Evolutionary conservation across 2,797 vertebrate genomes (phyloP).

Genomic region (Amniataba percoides): DNA sequence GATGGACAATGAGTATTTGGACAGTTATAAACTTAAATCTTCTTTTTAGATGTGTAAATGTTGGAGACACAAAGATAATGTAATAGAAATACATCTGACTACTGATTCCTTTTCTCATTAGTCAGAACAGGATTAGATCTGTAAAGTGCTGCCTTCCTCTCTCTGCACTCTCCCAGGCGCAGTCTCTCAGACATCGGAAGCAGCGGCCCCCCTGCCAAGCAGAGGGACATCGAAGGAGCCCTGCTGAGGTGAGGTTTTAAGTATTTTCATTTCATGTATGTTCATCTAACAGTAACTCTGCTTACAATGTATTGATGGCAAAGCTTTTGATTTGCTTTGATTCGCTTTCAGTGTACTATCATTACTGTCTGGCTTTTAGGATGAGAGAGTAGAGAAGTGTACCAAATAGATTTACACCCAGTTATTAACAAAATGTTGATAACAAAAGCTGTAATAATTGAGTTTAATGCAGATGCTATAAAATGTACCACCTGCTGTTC

Average conservation of each 20-base stretch:
- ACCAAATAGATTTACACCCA: not conserved
- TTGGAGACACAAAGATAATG: not conserved
- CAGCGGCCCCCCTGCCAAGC: slow-evolving; percentile 97
- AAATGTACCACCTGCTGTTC: not conserved
- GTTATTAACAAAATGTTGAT: not conserved
- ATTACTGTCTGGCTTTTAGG: not conserved
- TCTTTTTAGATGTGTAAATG: not conserved
- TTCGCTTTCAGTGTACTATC: not conserved
- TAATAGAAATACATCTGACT: not conserved
- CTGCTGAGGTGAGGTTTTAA: slow-evolving; percentile 88
- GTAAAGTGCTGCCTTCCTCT: not conserved
- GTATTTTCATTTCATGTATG: not conserved
- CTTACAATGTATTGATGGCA: not conserved
- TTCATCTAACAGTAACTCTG: not conserved
- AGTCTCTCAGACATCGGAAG: slow-evolving; percentile 96
- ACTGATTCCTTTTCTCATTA: not conserved
- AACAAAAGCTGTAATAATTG: not conserved
- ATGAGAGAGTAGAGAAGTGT: not conserved
- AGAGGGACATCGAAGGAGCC: slow-evolving; percentile 97
- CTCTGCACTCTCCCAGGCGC: slow-evolving; percentile 85
- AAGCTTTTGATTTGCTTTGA: not conserved
- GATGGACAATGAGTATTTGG: not conserved
- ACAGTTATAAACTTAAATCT: not conserved
- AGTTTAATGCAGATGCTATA: not conserved
- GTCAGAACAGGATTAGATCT: not conserved